Evolutionary conservation across 1,140 invertebrate genomes (phyloP).

Genomic region (Drosophila bipectinata): DNA sequence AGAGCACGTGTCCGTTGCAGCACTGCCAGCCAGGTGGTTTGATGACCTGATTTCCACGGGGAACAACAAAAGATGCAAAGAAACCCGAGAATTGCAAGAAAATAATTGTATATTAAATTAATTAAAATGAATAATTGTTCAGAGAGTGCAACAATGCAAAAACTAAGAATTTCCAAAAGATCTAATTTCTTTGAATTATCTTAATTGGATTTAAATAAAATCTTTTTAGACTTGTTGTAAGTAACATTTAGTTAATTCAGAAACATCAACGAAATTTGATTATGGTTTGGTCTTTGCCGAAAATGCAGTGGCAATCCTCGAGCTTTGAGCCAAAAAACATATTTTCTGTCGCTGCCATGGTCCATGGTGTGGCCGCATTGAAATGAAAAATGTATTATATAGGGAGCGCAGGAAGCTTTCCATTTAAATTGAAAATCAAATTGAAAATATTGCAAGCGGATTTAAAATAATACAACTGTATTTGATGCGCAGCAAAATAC

Average conservation of each 20-base stretch:
- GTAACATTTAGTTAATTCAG: slow-evolving; percentile 9
- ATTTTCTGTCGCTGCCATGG: not conserved
- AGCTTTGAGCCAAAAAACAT: not conserved
- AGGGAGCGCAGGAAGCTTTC: slow-evolving; percentile 52
- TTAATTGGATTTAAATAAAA: slow-evolving; percentile 25
- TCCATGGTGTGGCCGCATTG: slow-evolving; percentile 1
- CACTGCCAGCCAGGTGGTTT: slow-evolving; percentile 84
- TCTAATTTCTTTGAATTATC: not conserved
- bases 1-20: slow-evolving; percentile 84
- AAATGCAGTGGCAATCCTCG: not conserved
- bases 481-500: slow-evolving; percentile 68
- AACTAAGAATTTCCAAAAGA: not conserved
- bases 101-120: not conserved
- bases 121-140: slow-evolving; percentile 29
- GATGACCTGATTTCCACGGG: slow-evolving; percentile 69
- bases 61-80: not conserved
- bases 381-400: slow-evolving; percentile 42
- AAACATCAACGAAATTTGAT: slow-evolving; percentile 40
- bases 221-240: not conserved
- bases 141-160: slow-evolving; percentile 23
- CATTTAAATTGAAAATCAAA: slow-evolving; percentile 77
- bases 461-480: slow-evolving; percentile 76
- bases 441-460: slow-evolving; percentile 79
- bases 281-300: slow-evolving; percentile 16
- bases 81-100: not conserved